Base-by-base conservation (phyloP, 1,140 invertebrate species). In the Gryllus bimaculatus region DNA sequence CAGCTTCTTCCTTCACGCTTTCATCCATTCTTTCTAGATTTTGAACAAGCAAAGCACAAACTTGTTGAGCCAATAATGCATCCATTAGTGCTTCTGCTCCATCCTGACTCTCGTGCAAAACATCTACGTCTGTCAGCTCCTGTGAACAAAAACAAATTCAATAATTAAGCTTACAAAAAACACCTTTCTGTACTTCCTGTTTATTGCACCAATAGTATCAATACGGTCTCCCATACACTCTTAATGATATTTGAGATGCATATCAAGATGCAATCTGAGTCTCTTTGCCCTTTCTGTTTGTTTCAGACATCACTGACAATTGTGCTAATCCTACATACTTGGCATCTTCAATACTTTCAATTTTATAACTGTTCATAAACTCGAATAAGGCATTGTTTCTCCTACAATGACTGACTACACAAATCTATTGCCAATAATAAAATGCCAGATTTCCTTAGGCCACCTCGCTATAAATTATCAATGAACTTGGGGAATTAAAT, bases 71-170 rank as follows among this genome's bases (percentile, higher is more conserved):
- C 15, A 98, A 88, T 82, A 98, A 85, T 8, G 92, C 90, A 83
- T 93, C 92, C 76, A 96, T 92, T 13, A 96, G 85, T 15, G 90
- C 88, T 80, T 94, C 92, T 8, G 93, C 93, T 20, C 93, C 93
- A 83, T 95, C 94, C 81, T 92, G 90, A 85, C 93, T 95, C 85
- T 99, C 98, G 84, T 97, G 93, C 47, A 98, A 87, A 81, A 96
- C 96, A 86, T 99, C 98, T 18, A 97, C 93, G 88, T 99, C 98
- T 20, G 97, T 98, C 20, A 99, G 86, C 87, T 99, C 98, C 90
- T 99, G 90, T 83, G 85, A 79, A 47, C 6, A 0, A 73, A 74
- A 79, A 48, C 12, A 47, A 26, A 21, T 73, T 73, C 79, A 76
- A 74, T 76, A 73, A 78, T 75, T 75, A n/a, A 7, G 26, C 26